Base-by-base conservation (phyloP, 2,888 invertebrate species). In the Synergus gifuensis region DNA sequence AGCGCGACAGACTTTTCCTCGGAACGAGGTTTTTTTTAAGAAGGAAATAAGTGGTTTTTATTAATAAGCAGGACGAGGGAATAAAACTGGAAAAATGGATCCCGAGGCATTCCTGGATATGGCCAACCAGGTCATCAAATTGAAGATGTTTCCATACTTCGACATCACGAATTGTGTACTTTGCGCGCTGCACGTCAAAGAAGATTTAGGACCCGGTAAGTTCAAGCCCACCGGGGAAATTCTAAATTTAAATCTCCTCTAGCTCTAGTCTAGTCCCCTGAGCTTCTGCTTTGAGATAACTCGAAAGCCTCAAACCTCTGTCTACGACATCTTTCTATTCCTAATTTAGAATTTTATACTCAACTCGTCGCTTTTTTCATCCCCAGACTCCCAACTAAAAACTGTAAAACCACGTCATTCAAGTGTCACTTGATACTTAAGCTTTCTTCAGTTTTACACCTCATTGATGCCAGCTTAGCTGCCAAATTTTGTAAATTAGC, bases 61-160 rank as follows among this genome's bases (percentile, higher is more conserved):
- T 36, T 58, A 9, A 28, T 73, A 54, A 73, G 73, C 49, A 9
- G 28, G 1, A 36, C 12, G 9, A 16, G 16, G 22, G 7, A 36
- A 73, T 9, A 54, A 73, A 73, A 2, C 7, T 40, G 11, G 11
- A 54, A 73, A 73, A 93, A 98, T 98, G 98, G 98, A 98, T 95
- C 97, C 98, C 92, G 98, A 98, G 94, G 96, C 98, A 85, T 98
- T 99, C 94, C 94, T 99, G 92, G 98, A 99, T 93, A 95, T 99
- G 95, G 99, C 99, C 94, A 98, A 98, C 94, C 98, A 98, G 95
- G 98, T 99, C 94, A 98, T 98, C 89, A 98, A 99, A 93, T 94
- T 99, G 88, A 98, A 99, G 95, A 99, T 99, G 99, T 99, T 97
- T 92, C 99, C 99, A 78, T 99, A 98, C 94, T 99, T 99, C 93